Evolutionary conservation across 1,140 invertebrate species (phyloP), one percentile per base, ranked within the genome.

Genomic region (Drosophila takahashii): DNA sequence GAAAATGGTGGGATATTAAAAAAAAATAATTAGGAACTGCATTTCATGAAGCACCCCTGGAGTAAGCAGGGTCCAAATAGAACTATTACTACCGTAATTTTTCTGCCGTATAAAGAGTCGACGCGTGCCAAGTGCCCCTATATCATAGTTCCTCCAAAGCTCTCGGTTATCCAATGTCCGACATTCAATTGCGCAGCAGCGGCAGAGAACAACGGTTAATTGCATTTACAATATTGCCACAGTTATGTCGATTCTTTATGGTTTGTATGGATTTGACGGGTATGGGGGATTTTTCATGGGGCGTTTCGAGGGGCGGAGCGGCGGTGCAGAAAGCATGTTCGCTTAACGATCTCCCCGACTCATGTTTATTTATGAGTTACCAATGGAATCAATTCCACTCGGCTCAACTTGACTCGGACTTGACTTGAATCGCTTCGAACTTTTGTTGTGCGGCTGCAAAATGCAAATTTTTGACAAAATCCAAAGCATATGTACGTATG

Each of bases 311-410:
- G 4, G 11, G 34, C 11, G 48, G 42, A n/a, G 15, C 2, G 34
- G 34, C 11, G 29, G 11, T 47, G 18, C 65, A 32, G 39, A 15
- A 50, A 54, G 50, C 56, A 72, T 56, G 57, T 53, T 48, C 51
- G 71, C 50, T 42, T 64, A 54, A 54, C 70, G 58, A 64, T 74
- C 60, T 32, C 32, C 42, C 16, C 60, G 11, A 39, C 69, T 80
- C 64, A 85, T 85, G 81, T 85, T 86, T 85, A 86, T 86, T 86
- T 86, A 85, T 81, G 81, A 86, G 73, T 70, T 62, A 34, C 69
- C 61, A 79, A 79, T 66, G 59, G 37, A 52, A 79, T 81, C 61
- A 59, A 57, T 44, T 53, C 27, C 66, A 37, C 39, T 34, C 62
- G 32, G 11, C 64, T 34, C 65, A 36, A 36, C 51, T 67, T 34